Conservation (phyloP, 2,113 vertebrate species). For the Rhinoptilus africanus region DNA sequence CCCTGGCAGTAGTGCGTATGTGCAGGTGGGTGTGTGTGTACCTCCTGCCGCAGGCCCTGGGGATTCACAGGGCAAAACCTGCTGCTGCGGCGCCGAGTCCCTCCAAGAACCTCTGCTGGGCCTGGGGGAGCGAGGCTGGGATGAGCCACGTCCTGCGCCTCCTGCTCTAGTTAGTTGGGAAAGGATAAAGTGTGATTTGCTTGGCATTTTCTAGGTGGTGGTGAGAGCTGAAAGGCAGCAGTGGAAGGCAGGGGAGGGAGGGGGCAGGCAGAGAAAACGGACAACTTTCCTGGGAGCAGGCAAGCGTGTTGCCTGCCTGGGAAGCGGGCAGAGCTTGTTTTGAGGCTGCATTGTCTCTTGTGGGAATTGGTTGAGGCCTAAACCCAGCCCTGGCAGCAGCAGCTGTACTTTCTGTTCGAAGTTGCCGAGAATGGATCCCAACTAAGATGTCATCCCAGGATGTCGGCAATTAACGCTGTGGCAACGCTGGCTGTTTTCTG, state of each 20-base stretch:
- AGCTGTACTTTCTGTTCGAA: slow-evolving; percentile 58
- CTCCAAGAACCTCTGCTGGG: neutral
- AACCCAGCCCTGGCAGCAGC: slow-evolving; percentile 52
- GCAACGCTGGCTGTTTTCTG: slow-evolving; percentile 17
- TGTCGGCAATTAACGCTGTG: slow-evolving; percentile 51
- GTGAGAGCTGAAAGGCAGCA: neutral
- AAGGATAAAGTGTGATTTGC: neutral
- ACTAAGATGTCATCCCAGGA: slow-evolving; percentile 63
- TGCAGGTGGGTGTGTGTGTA: neutral
- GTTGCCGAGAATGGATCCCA: slow-evolving; percentile 40
- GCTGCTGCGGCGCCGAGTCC: rapidly evolving
- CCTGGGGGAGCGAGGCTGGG: neutral
- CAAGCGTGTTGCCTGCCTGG: neutral
- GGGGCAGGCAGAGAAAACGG: neutral
- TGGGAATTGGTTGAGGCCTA: slow-evolving; percentile 54
- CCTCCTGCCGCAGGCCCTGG: neutral
- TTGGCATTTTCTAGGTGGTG: neutral
- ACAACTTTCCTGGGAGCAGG: neutral
- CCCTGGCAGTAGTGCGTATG: neutral
- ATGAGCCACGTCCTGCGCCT: neutral
- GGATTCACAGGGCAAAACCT: neutral
- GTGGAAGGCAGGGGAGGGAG: neutral
- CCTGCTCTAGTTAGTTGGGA: neutral
- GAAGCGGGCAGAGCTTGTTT: slow-evolving; percentile 39
- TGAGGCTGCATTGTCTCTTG: slow-evolving; percentile 35